phyloP scores from a whole-genome alignment of 2,888 invertebrate species.

The Acanthococcus lagerstroemiae region DNA sequence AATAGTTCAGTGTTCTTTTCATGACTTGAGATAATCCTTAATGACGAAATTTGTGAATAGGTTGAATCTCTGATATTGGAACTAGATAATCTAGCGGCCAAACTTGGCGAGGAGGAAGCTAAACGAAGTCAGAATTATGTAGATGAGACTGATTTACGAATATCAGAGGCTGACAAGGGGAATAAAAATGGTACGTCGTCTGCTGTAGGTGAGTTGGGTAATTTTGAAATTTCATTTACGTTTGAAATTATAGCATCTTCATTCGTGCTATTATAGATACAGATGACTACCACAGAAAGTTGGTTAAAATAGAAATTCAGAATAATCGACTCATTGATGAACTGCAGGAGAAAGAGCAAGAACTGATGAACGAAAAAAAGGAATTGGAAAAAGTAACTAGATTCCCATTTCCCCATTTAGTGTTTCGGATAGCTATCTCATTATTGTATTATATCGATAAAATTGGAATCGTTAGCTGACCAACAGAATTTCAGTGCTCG shows the following conservation, averaged over 20 bases:
- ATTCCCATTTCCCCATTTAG: neutral
- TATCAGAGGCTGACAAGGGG: no score
- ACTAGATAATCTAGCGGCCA: slow-evolving; percentile 46
- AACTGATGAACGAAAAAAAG: slow-evolving; percentile 39
- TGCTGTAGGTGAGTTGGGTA: neutral
- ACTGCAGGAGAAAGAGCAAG: slow-evolving; percentile 42
- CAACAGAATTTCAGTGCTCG: slow-evolving; percentile 42
- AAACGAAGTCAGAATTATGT: slow-evolving; percentile 30
- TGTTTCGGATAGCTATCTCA: no score
- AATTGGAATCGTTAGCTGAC: slow-evolving; percentile 40
- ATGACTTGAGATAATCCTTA: no score
- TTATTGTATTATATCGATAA: no score
- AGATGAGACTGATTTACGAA: slow-evolving; percentile 35
- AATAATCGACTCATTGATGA: slow-evolving; percentile 43
- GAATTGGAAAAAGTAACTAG: slow-evolving; percentile 43
- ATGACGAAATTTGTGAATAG: no score
- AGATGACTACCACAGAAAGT: slow-evolving; percentile 43
- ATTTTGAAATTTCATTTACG: neutral
- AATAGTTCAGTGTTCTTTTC: slow-evolving; percentile 28
- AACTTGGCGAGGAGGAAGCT: slow-evolving; percentile 44
- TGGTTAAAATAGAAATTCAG: slow-evolving; percentile 38
- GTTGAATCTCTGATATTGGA: slow-evolving; percentile 48
- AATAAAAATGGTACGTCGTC: no score
- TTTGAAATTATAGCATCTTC: neutral
- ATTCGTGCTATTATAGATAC: slow-evolving; percentile 18